Percentiles rank a stretch among this genome's conserved stretches.
These are phyloP conservation scores for Philopotamus ludificatus DNA, from an alignment of 1,140 invertebrate species.

Conservation along the genomic window DNA sequence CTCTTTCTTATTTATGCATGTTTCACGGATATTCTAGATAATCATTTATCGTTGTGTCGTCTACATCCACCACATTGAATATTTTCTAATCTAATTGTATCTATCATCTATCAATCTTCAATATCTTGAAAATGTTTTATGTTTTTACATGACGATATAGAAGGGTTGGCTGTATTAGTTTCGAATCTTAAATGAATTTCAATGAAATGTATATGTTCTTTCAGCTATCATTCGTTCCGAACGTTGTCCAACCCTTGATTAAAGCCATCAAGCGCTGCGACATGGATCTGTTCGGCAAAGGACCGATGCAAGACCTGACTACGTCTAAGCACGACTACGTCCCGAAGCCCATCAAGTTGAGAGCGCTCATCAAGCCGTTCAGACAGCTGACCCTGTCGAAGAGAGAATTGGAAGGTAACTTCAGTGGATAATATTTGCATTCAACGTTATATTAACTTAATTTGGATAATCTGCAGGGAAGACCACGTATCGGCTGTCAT, in stretches of 20 bases:
- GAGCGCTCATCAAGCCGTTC: conserved; percentile 56
- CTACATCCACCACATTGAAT: too few species aligned
- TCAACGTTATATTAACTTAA: conserved; percentile 15
- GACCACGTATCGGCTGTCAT: conserved; percentile 57
- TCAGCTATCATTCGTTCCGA: conserved; percentile 51
- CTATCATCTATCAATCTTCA: too few species aligned
- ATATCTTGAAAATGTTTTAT: too few species aligned
- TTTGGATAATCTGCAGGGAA: conserved; percentile 50
- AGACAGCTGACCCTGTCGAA: conserved; percentile 55
- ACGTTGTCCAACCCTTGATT: conserved; percentile 43
- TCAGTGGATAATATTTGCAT: conserved; percentile 44
- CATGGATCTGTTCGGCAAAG: conserved; percentile 58
- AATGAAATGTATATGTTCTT: conserved; percentile 20
- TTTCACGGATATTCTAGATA: too few species aligned
- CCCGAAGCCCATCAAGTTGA: conserved; percentile 59
- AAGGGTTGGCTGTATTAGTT: too few species aligned
- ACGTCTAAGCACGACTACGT: conserved; percentile 72
- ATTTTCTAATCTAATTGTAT: too few species aligned
- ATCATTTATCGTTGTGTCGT: too few species aligned
- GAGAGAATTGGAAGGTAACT: conserved; percentile 54
- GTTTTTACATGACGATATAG: too few species aligned
- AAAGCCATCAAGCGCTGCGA: conserved; percentile 48
- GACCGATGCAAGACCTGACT: conserved; percentile 69
- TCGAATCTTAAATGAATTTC: too few species aligned
- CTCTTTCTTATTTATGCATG: too few species aligned